These are phyloP conservation scores for Phortica magna DNA, from an alignment of 2,888 invertebrate genomes.

Conservation along the genomic window DNA sequence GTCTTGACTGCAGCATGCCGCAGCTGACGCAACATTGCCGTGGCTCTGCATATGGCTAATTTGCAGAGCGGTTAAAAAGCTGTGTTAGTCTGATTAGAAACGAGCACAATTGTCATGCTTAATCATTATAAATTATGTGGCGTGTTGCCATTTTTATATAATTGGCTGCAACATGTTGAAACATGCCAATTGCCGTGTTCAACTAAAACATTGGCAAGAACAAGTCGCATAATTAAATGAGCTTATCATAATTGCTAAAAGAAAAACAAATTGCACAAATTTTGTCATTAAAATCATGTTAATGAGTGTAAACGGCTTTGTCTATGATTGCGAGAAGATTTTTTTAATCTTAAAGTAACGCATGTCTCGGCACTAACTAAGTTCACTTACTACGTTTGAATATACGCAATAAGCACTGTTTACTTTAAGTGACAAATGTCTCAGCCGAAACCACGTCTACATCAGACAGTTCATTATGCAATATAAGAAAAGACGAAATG, in stretches of 20 bases:
- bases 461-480: too few species aligned
- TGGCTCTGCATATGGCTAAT: background rate
- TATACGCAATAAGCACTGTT: too few species aligned
- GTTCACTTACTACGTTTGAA: too few species aligned
- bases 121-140: constrained; percentile 9
- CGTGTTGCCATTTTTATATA: constrained; percentile 9
- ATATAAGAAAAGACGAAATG: too few species aligned
- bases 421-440: too few species aligned
- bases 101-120: background rate
- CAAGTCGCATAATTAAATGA: background rate
- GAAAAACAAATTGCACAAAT: too few species aligned
- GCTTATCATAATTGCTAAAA: background rate
- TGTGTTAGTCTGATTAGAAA: constrained; percentile 16
- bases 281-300: too few species aligned
- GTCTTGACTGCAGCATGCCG: constrained; percentile 17
- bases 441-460: too few species aligned
- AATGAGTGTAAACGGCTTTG: too few species aligned
- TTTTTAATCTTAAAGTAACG: too few species aligned
- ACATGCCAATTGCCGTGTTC: background rate
- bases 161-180: background rate
- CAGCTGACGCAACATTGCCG: background rate
- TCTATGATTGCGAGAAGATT: too few species aligned
- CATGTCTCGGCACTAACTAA: too few species aligned
- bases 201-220: background rate
- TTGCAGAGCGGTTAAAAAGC: background rate